Conservation (phyloP, 1,140 invertebrate genomes). For the Drosophila dunni region DNA sequence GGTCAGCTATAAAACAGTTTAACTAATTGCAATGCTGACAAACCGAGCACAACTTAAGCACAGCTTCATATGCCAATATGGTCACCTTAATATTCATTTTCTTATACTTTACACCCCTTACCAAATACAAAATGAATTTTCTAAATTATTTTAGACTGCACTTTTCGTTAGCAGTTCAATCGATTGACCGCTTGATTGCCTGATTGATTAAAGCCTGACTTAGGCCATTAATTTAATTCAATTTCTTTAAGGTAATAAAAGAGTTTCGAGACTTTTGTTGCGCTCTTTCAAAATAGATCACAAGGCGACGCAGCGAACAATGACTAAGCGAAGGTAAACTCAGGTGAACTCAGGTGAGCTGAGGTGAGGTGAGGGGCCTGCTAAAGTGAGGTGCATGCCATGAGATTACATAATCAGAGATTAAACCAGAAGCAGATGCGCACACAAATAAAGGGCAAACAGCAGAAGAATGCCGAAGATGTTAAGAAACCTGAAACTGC, state of each 20-base stretch:
- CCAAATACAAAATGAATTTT: too few relatives aligned
- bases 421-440: constrained; percentile 45
- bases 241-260: background rate
- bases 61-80: background rate
- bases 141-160: too few relatives aligned
- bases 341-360: background rate
- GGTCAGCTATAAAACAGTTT: background rate
- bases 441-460: constrained; percentile 34
- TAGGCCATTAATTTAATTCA: too few relatives aligned
- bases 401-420: constrained; percentile 47
- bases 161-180: too few relatives aligned
- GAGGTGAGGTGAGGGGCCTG: background rate
- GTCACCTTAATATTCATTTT: background rate
- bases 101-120: too few relatives aligned
- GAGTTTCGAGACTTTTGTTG: background rate
- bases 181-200: background rate
- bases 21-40: too few relatives aligned
- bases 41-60: too few relatives aligned
- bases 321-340: background rate
- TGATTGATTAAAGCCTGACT: background rate
- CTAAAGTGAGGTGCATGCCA: constrained; percentile 22
- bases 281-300: background rate
- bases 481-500: constrained; percentile 39
- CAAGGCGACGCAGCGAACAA: background rate
- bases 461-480: constrained; percentile 5